These are phyloP conservation scores for Eurois occulta DNA, from an alignment of 2,888 invertebrate genomes.

Conservation along the genomic window DNA sequence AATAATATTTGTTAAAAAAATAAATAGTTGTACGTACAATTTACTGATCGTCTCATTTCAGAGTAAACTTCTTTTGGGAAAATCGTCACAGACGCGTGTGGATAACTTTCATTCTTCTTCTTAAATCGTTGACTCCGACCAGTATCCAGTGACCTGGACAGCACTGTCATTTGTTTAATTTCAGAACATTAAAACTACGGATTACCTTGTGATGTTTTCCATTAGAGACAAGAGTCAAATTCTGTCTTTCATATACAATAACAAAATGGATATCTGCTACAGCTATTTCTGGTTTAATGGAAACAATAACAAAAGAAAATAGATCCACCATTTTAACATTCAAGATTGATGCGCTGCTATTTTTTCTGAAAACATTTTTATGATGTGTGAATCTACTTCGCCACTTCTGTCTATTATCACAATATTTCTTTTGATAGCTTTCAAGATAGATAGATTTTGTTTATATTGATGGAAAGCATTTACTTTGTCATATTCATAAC, in stretches of 20 bases:
- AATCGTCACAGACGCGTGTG: no score
- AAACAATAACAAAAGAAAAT: conserved; percentile 11
- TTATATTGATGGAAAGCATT: not conserved
- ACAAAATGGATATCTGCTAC: not conserved
- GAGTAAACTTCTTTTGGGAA: not conserved
- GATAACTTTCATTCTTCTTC: not conserved
- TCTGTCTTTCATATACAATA: not conserved
- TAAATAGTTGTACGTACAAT: no score
- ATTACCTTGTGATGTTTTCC: not conserved
- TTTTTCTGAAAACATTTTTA: conserved; percentile 13
- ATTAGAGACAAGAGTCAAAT: not conserved
- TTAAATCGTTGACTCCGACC: not conserved
- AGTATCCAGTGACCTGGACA: not conserved
- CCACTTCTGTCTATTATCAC: not conserved
- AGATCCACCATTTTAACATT: conserved; percentile 3
- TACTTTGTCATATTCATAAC: not conserved
- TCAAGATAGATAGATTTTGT: not conserved
- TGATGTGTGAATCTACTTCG: conserved; percentile 13
- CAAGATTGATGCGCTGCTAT: not conserved
- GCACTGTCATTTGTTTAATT: not conserved
- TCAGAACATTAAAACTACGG: not conserved
- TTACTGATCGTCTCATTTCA: not conserved
- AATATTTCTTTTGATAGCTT: conserved; percentile 10
- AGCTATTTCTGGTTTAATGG: conserved; percentile 8
- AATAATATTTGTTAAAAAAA: no score